phyloP scores from a whole-genome alignment of 2,888 invertebrate genomes.

The Metallyticus violacea region DNA sequence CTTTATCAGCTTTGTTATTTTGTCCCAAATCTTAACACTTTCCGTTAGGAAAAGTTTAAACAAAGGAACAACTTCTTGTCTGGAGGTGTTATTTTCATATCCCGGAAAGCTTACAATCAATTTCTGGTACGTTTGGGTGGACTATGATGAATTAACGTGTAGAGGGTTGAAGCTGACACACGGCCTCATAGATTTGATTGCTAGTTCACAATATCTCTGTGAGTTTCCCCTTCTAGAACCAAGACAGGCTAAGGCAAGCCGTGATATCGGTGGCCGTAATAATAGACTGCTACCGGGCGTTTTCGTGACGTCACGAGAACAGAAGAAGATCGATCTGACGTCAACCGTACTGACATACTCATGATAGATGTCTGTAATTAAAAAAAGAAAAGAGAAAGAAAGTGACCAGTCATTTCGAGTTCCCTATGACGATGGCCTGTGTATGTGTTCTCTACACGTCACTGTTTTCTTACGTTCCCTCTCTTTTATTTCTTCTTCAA shows the following conservation, averaged over 20 bases:
- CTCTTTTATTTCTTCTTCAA: not conserved
- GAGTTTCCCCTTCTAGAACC: not conserved
- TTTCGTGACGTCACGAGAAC: slow-evolving; percentile 30
- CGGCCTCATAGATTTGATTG: not conserved
- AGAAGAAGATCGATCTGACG: slow-evolving; percentile 33
- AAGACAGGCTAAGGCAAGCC: not conserved
- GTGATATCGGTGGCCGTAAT: slow-evolving; percentile 24
- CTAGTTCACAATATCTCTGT: not conserved
- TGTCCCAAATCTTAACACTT: no score
- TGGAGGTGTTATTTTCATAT: not conserved
- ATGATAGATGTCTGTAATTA: slow-evolving; percentile 32
- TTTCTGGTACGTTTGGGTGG: not conserved
- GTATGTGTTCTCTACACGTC: slow-evolving; percentile 5
- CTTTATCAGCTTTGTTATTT: no score
- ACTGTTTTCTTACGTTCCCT: slow-evolving; percentile 1
- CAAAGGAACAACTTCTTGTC: not conserved
- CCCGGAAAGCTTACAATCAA: not conserved
- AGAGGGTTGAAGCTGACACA: not conserved
- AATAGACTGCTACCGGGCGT: slow-evolving; percentile 24
- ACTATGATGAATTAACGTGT: not conserved
- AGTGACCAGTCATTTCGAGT: slow-evolving; percentile 19
- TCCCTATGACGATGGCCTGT: slow-evolving; percentile 17
- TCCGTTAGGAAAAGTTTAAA: no score
- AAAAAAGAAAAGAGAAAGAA: slow-evolving; percentile 13
- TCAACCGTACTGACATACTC: slow-evolving; percentile 28